Percentiles rank a stretch among this genome's conserved stretches.
phyloP scores from a whole-genome alignment of 2,113 vertebrate genomes.

The Pachycephala philippinensis region DNA sequence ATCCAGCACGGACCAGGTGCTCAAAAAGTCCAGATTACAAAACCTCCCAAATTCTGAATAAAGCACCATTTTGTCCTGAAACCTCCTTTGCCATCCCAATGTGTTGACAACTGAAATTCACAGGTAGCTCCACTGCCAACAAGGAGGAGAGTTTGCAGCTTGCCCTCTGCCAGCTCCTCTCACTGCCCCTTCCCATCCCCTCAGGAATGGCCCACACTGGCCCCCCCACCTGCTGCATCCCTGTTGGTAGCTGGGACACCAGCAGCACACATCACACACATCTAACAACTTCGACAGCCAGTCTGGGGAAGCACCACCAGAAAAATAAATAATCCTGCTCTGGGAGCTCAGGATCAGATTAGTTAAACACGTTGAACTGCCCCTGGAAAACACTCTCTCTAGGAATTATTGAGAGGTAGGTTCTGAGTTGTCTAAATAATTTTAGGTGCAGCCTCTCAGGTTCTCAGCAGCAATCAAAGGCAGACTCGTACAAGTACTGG shows the following conservation, averaged over 20 bases:
- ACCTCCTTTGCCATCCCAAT: background rate
- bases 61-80: background rate
- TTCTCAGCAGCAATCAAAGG: background rate
- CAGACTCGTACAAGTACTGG: background rate
- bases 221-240: background rate
- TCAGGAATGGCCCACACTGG: background rate
- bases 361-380: background rate
- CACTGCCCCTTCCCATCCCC: background rate
- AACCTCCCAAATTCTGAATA: background rate
- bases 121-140: background rate
- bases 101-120: background rate
- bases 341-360: background rate
- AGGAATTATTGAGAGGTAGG: background rate
- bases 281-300: background rate
- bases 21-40: background rate
- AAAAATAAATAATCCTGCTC: background rate
- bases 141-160: background rate
- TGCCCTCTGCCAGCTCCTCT: background rate
- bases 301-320: background rate
- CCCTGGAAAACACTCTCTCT: background rate
- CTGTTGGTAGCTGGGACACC: accelerated
- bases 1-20: background rate
- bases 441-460: background rate
- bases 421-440: background rate
- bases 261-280: background rate